Conservation (phyloP, 2,113 vertebrate species). For the Sigmodon hispidus region DNA sequence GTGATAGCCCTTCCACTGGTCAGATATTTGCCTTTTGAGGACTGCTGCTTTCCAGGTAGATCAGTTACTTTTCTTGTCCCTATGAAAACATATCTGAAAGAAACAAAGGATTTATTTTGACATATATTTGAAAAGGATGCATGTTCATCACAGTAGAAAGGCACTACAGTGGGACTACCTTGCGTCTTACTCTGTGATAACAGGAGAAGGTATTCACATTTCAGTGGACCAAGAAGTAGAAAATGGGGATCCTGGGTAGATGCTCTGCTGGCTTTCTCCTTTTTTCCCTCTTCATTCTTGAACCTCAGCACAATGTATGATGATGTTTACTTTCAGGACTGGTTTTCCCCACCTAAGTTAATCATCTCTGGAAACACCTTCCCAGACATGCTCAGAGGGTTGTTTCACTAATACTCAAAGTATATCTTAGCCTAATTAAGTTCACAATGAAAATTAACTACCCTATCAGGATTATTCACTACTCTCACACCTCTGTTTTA, state of each 20-base stretch:
- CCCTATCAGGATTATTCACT: background rate
- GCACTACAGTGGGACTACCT: background rate
- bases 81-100: background rate
- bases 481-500: background rate
- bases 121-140: background rate
- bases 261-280: background rate
- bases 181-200: background rate
- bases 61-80: background rate
- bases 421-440: background rate
- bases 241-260: background rate
- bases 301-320: background rate
- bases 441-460: background rate
- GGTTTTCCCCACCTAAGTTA: background rate
- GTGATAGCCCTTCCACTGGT: background rate
- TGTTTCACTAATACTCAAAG: background rate
- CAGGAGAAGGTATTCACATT: background rate
- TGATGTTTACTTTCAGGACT: background rate
- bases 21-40: conserved; percentile 42
- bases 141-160: background rate
- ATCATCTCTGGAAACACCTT: background rate
- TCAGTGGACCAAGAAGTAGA: background rate
- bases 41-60: background rate
- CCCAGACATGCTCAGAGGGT: background rate
- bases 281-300: background rate
- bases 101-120: background rate